Base-by-base conservation (phyloP, 2,113 vertebrate species). In the Corythoichthys intestinalis region DNA sequence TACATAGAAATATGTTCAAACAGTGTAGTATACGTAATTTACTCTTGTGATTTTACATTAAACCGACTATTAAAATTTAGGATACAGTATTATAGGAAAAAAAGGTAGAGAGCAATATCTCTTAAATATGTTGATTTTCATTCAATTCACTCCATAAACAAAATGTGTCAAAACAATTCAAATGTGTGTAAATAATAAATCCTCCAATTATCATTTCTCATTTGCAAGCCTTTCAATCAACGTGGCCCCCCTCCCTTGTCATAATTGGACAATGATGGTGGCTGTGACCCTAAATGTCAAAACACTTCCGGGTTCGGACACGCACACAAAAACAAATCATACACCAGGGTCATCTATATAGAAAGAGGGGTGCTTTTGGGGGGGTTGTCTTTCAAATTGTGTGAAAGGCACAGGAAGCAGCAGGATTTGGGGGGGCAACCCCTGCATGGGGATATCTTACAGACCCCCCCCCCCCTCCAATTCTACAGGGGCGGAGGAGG, bases 401-500 rank as follows among this genome's bases (percentile, higher is more conserved):
- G 4, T 15, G 77, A 80, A 84, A 77, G 71, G 82, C 77, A 72
- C 60, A 87, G 76, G 82, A 90, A 86, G 77, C 84, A 73, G 81
- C 76, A 70, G 86, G 86, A 89, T 85, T 88, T 85, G 76, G 48
- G 56, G 34, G 34, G 81, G 61, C 77, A 89, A 86, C 78, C 82
- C 85, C 80, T 87, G 87, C 84, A 37, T 49, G 79, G 90, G 89
- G 76, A 81, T 71, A 78, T 80, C 81, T 90, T 84, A 67, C 88
- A 69, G 78, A 82, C 76, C 4, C 60, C 15, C n/a, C 34, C 56
- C 3, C 38, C 37, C 60, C 76, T 84, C 86, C 75, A 83, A 58
- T 57, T 90, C 92, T 81, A 67, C 71, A 87, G 90, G 52, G 28
- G 44, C 28, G 65, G 41, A 66, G 47, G 62, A 34, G 44, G 35